These are phyloP conservation scores for Agrilus planipennis DNA, from an alignment of 1,140 invertebrate species.

Conservation along the genomic window DNA sequence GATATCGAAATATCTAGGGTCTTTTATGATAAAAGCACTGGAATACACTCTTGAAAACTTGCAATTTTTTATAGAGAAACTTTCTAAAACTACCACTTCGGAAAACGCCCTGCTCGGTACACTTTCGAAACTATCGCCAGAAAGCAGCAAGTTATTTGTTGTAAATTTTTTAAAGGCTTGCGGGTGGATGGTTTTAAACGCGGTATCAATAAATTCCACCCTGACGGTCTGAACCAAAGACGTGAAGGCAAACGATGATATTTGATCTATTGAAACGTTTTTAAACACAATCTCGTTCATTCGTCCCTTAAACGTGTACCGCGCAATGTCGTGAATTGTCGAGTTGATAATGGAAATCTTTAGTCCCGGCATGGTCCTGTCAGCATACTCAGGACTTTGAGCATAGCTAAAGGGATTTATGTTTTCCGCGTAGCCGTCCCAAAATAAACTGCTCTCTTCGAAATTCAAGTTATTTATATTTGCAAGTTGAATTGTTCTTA, in stretches of 20 bases:
- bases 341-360: slow-evolving; percentile 20
- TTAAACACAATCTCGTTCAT: slow-evolving; percentile 54
- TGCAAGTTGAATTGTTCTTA: slow-evolving; percentile 22
- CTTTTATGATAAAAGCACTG: slow-evolving; percentile 43
- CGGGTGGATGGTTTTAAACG: slow-evolving; percentile 46
- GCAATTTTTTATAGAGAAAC: slow-evolving; percentile 53
- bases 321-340: slow-evolving; percentile 15
- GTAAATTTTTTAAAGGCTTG: slow-evolving; percentile 71
- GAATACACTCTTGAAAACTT: slow-evolving; percentile 38
- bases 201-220: slow-evolving; percentile 42
- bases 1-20: slow-evolving; percentile 39
- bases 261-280: slow-evolving; percentile 43
- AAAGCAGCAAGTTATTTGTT: slow-evolving; percentile 47
- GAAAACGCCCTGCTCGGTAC: slow-evolving; percentile 59
- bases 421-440: slow-evolving; percentile 20
- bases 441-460: slow-evolving; percentile 21
- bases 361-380: slow-evolving; percentile 22
- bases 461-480: slow-evolving; percentile 21
- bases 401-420: slow-evolving; percentile 9
- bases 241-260: slow-evolving; percentile 61
- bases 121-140: slow-evolving; percentile 36
- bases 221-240: slow-evolving; percentile 45
- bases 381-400: too few species aligned
- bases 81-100: slow-evolving; percentile 53
- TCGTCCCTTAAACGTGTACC: slow-evolving; percentile 51